phyloP scores from a whole-genome alignment of 2,888 invertebrate genomes.

The Meiosimyza decipiens region DNA sequence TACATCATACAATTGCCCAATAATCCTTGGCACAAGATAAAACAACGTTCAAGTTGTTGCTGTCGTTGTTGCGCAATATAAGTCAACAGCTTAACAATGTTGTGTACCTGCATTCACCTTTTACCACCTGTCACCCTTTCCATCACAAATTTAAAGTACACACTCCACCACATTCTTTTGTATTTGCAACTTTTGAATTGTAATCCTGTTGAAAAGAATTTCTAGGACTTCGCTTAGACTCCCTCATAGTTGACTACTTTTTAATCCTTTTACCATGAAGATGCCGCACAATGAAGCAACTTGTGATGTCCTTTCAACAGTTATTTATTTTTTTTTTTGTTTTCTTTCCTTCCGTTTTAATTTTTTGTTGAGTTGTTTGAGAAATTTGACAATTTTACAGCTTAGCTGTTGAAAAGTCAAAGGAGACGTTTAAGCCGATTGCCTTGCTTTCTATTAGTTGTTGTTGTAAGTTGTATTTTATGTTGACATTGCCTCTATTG shows the following conservation, averaged over 20 bases:
- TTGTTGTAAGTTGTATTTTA: not conserved
- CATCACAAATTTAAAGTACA: not conserved
- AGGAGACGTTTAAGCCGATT: conserved; percentile 25
- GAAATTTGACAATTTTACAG: conserved; percentile 17
- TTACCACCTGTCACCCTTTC: not conserved
- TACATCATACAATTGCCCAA: too few species aligned
- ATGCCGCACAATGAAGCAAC: conserved; percentile 1
- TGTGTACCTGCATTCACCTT: not conserved
- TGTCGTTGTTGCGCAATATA: not conserved
- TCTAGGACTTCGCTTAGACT: conserved; percentile 19
- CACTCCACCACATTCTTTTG: not conserved
- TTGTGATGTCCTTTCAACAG: not conserved
- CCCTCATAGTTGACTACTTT: not conserved
- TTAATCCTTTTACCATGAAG: conserved; percentile 26
- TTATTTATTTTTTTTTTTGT: too few species aligned
- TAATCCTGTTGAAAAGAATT: conserved; percentile 14
- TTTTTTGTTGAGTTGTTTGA: not conserved
- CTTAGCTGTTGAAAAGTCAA: conserved; percentile 15
- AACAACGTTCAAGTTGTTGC: not conserved
- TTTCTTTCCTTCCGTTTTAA: not conserved
- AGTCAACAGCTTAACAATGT: conserved; percentile 1
- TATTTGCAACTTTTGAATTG: not conserved
- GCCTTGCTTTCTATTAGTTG: not conserved
- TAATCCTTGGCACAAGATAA: too few species aligned
- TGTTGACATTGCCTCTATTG: not conserved